phyloP scores from a whole-genome alignment of 2,113 vertebrate species.

The Heterocephalus glaber region DNA sequence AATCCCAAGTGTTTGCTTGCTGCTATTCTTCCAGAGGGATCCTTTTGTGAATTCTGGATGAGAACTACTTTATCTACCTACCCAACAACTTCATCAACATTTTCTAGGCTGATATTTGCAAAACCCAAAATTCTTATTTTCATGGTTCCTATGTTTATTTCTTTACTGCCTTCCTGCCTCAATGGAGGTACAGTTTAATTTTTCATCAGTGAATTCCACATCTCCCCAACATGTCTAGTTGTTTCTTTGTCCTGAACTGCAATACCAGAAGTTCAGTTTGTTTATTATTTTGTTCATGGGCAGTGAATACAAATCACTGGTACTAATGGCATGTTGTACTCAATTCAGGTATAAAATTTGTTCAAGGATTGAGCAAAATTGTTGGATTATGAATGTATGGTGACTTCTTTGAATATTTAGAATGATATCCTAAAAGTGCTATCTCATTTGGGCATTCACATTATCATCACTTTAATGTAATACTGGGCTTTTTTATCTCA shows the following conservation, averaged over 20 bases:
- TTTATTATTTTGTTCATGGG: slow-evolving; percentile 11
- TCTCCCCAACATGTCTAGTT: neutral
- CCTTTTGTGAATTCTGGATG: neutral
- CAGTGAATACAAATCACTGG: neutral
- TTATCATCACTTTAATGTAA: neutral
- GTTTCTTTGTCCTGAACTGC: slow-evolving; percentile 53
- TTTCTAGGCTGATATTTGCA: slow-evolving; percentile 24
- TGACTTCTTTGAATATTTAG: slow-evolving; percentile 36
- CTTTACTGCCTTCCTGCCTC: neutral
- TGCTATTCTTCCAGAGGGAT: neutral
- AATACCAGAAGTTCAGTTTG: neutral
- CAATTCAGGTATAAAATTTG: neutral
- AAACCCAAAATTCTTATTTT: slow-evolving; percentile 11
- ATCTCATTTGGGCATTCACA: neutral
- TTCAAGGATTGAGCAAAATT: slow-evolving; percentile 12
- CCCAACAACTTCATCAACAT: neutral
- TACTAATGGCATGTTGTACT: neutral
- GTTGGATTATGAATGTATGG: neutral
- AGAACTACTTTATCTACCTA: neutral
- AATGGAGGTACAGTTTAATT: neutral
- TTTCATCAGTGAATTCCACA: neutral
- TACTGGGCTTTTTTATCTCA: slow-evolving; percentile 6
- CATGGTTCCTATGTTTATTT: neutral
- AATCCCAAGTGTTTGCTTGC: slow-evolving; percentile 30
- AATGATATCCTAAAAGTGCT: neutral